A percentile compares a stretch with the other conserved stretches of the same genome.
Evolutionary conservation across 2,888 invertebrate genomes (phyloP).

Genomic region (Leptinotarsa haldemani): DNA sequence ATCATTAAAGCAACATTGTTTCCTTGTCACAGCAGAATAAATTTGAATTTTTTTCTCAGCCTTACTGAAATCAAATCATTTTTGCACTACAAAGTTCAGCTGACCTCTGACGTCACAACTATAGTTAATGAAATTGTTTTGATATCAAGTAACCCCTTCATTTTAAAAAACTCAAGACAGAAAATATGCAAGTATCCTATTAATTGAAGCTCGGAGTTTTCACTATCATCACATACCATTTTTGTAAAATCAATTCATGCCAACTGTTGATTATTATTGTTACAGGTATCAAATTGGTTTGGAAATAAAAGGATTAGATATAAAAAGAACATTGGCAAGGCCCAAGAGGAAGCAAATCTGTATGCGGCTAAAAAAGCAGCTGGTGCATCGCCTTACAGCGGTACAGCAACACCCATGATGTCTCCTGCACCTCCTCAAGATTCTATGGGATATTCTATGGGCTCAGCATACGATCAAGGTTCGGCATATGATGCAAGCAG

Average conservation of each 20-base stretch:
- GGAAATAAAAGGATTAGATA: conserved; percentile 99
- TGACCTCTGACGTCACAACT: conserved; percentile 10
- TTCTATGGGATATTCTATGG: conserved; percentile 93
- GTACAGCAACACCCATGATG: conserved; percentile 95
- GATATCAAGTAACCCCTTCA: not conserved
- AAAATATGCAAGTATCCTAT: conserved; percentile 9
- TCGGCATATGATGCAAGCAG: conserved; percentile 89
- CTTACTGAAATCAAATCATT: not conserved
- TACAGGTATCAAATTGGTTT: conserved; percentile 98
- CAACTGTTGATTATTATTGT: conserved; percentile 4
- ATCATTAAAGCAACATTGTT: conserved; percentile 1
- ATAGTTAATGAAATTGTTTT: not conserved
- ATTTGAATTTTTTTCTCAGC: not conserved
- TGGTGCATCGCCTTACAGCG: conserved; percentile 80
- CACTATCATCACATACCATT: not conserved
- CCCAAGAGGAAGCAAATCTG: conserved; percentile 98
- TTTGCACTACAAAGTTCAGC: not conserved
- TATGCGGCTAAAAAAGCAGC: conserved; percentile 99
- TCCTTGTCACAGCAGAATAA: not conserved
- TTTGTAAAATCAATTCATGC: not conserved
- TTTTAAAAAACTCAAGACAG: not conserved
- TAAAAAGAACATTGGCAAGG: conserved; percentile 99
- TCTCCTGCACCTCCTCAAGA: conserved; percentile 93
- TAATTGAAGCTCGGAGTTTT: conserved; percentile 1
- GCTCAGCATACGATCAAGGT: conserved; percentile 91